Percentiles rank a stretch among this genome's conserved stretches.
Conservation (phyloP, 2,888 invertebrate species). For the Cephus spinipes region DNA sequence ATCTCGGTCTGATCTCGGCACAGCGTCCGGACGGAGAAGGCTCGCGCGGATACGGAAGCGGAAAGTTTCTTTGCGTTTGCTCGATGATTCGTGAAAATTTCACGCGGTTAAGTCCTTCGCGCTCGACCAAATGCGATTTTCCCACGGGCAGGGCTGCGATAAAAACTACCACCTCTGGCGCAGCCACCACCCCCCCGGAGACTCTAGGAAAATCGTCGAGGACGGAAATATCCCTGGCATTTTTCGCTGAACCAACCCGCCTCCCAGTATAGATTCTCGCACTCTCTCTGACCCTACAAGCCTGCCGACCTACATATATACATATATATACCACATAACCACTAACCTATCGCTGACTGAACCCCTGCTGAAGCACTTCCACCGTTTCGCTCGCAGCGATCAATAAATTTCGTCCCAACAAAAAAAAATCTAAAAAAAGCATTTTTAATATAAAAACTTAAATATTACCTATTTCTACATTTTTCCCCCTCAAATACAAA, state of each 20-base stretch:
- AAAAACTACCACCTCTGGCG: not conserved
- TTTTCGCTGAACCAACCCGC: not conserved
- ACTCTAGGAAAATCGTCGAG: not conserved
- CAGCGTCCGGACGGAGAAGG: not conserved
- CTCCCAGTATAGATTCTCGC: not conserved
- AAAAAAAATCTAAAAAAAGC: not conserved
- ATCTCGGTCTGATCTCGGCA: not conserved
- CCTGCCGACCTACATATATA: not conserved
- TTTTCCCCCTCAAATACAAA: too few species aligned
- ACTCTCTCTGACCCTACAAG: not conserved
- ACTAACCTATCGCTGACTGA: not conserved
- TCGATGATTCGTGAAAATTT: constrained; percentile 27
- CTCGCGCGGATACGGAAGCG: constrained; percentile 1
- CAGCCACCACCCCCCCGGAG: not conserved
- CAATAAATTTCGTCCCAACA: not conserved
- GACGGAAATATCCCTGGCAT: not conserved
- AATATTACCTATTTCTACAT: too few species aligned
- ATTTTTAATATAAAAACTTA: not conserved
- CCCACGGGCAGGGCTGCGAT: too few species aligned
- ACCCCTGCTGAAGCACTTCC: not conserved
- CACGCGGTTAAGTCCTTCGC: constrained; percentile 8
- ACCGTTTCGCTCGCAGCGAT: not conserved
- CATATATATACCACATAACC: not conserved
- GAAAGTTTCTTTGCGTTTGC: constrained; percentile 18
- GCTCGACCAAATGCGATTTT: too few species aligned